These are phyloP conservation scores for Panagrolaimus sp. DNA, from an alignment of 1,140 invertebrate species.

Conservation along the genomic window DNA sequence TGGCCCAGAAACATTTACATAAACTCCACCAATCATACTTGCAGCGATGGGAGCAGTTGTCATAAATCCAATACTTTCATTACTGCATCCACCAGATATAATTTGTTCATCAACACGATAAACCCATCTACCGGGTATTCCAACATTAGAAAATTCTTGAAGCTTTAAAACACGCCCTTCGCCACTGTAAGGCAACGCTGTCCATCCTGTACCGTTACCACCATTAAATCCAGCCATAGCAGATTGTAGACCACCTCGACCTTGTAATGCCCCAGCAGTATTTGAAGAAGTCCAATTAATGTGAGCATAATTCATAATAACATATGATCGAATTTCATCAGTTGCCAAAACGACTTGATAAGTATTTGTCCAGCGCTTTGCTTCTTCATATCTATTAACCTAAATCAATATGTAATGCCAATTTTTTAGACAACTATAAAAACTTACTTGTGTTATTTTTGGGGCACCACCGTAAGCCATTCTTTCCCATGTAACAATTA, in stretches of 20 bases:
- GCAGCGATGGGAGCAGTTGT: conserved; percentile 83
- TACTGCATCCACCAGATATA: conserved; percentile 74
- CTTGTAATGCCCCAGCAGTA: conserved; percentile 68
- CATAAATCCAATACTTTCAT: conserved; percentile 63
- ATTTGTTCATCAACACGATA: conserved; percentile 91
- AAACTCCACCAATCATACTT: conserved; percentile 86
- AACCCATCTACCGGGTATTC: conserved; percentile 78
- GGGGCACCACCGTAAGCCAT: conserved; percentile 82
- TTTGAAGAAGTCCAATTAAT: conserved; percentile 83
- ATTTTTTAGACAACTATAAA: background rate
- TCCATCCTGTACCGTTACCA: conserved; percentile 73
- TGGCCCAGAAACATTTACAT: conserved; percentile 88
- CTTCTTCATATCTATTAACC: conserved; percentile 40
- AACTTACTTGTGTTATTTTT: conserved; percentile 59
- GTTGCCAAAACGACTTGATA: conserved; percentile 87
- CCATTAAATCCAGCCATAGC: conserved; percentile 78
- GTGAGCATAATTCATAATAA: conserved; percentile 84
- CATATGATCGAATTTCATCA: conserved; percentile 86
- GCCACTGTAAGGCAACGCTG: conserved; percentile 38
- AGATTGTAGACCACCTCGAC: conserved; percentile 72
- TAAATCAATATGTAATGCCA: conserved; percentile 12
- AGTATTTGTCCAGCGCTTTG: conserved; percentile 74
- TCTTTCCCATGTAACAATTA: conserved; percentile 92
- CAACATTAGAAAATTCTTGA: conserved; percentile 76
- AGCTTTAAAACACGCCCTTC: conserved; percentile 41